Base-by-base conservation (phyloP, 64 coral and sea anemone species). In the Actinia equina region DNA sequence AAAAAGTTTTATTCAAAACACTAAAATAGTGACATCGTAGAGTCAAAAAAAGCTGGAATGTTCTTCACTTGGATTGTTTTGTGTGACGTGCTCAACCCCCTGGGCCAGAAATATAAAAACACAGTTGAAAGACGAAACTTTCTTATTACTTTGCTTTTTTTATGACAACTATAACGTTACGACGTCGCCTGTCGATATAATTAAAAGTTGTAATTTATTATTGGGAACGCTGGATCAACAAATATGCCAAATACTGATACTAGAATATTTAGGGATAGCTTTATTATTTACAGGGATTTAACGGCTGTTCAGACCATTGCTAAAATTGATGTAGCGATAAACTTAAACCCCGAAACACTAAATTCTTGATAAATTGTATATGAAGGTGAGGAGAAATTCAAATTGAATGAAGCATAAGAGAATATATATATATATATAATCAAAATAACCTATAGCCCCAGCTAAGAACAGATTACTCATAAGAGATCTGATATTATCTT, bases 91-190 rank as follows among this genome's bases (percentile, higher is more conserved):
- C 11, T 30, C 27, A 74, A 26, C 69, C 69, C 69, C 69, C 69
- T 74, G 69, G 25, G 69, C 37, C 12, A 12, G 0, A 26, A 13
- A 41, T 9, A 74, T 30, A 74, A 74, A 74, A 42, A 74, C 69
- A 74, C 69, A 71, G 69, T 71, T 37, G 23, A 71, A 71, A 25
- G 26, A 25, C 23, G 25, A n/a, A 13, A 74, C 69, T 74, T 74
- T 74, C 27, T 74, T 74, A 74, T 74, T 74, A 74, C 26, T 74
- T 74, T 74, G 25, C 69, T 42, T 65, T 65, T 65, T 65, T 65
- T 30, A 74, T 74, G 30, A 37, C 69, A 74, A 30, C 69, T 74
- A 41, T 74, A 74, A 41, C 69, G 9, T 41, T 37, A 74, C 69
- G 19, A 23, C 62, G n/a, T 65, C 19, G 69, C 25, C 3, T 74